These are phyloP conservation scores for Stramonita haemastoma DNA, from an alignment of 2,888 invertebrate genomes.

Conservation along the genomic window DNA sequence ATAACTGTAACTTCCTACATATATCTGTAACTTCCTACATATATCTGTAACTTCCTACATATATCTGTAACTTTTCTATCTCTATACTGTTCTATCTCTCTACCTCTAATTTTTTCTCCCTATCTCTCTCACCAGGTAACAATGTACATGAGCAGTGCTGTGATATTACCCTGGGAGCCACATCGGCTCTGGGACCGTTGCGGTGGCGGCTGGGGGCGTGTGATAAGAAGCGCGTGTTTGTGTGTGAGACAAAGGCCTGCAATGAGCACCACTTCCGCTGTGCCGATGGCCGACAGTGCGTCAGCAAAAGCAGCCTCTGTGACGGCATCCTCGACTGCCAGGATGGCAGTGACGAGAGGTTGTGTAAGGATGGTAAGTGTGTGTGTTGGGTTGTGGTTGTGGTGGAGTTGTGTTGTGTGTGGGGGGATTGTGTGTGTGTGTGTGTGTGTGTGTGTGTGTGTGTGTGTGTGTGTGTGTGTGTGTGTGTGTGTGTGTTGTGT, in stretches of 20 bases:
- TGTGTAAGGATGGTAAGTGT: conserved; percentile 54
- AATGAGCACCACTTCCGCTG: conserved; percentile 59
- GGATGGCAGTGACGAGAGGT: conserved; percentile 65
- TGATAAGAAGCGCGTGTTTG: conserved; percentile 55
- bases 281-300: conserved; percentile 57
- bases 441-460: no score
- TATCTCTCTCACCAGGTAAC: conserved; percentile 41
- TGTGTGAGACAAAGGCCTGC: conserved; percentile 63
- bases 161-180: conserved; percentile 46
- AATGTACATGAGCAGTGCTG: conserved; percentile 48
- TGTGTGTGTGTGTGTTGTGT: no score
- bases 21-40: no score
- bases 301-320: conserved; percentile 58
- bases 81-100: no score
- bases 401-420: no score
- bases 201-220: conserved; percentile 78
- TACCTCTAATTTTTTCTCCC: no score
- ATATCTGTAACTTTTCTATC: no score
- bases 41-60: no score
- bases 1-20: no score
- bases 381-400: no score
- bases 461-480: no score
- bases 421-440: no score
- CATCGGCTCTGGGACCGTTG: conserved; percentile 51
- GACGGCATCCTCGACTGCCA: conserved; percentile 62